Conservation (phyloP, 2,888 invertebrate species). For the Gymnocheta viridis region DNA sequence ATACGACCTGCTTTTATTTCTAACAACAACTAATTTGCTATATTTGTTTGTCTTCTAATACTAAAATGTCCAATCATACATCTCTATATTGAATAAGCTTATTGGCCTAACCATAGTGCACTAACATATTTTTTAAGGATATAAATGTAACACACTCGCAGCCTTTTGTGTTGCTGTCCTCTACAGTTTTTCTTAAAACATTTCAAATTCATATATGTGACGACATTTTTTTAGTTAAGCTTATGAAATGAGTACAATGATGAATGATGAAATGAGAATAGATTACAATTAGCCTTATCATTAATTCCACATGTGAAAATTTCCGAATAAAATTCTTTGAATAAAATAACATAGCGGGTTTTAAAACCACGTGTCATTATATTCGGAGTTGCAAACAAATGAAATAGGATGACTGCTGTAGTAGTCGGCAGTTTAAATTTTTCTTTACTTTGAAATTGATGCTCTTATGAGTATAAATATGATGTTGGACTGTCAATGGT, state of each 20-base stretch:
- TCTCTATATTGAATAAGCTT: not conserved
- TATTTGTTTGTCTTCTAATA: slow-evolving; percentile 22
- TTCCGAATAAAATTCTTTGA: too few relatives aligned
- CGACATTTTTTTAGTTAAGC: not conserved
- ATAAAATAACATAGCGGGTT: too few relatives aligned
- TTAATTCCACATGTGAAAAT: too few relatives aligned
- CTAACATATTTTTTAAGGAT: slow-evolving; percentile 15
- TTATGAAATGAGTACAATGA: not conserved
- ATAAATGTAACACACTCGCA: not conserved
- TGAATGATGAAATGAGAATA: too few relatives aligned
- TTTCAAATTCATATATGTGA: not conserved
- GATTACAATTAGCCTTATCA: too few relatives aligned
- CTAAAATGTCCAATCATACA: not conserved
- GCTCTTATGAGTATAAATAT: too few relatives aligned
- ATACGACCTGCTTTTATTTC: slow-evolving; percentile 41
- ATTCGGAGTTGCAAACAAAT: too few relatives aligned
- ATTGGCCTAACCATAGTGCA: slow-evolving; percentile 7
- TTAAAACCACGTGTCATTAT: too few relatives aligned
- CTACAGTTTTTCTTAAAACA: not conserved
- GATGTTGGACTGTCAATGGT: too few relatives aligned
- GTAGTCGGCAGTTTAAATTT: too few relatives aligned
- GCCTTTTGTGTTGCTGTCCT: not conserved
- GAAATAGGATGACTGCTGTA: too few relatives aligned
- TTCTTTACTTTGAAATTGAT: too few relatives aligned
- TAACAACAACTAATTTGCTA: slow-evolving; percentile 47